Evolutionary conservation across 2,888 invertebrate species (phyloP).

Genomic region (Mythimna vitellina): DNA sequence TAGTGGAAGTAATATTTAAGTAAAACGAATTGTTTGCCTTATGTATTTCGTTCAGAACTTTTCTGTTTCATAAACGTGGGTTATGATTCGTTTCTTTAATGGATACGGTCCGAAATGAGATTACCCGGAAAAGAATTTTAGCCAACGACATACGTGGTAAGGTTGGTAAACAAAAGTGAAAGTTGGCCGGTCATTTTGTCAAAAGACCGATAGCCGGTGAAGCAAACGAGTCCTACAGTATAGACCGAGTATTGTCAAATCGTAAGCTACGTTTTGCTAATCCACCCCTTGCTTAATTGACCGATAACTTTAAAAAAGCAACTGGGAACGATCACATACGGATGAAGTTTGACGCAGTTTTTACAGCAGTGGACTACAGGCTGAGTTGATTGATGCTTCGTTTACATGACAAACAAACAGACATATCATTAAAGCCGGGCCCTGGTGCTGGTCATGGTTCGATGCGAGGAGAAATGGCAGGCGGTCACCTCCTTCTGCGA

Average conservation of each 20-base stretch:
- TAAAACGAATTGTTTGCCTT: constrained; percentile 2
- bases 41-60: constrained; percentile 21
- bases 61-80: background rate
- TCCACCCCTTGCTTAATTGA: background rate
- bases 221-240: background rate
- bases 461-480: too few species aligned
- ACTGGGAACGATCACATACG: too few species aligned
- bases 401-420: background rate
- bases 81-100: background rate
- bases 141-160: too few species aligned
- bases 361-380: too few species aligned
- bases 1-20: constrained; percentile 16
- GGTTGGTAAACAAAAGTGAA: background rate
- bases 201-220: background rate
- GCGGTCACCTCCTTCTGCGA: too few species aligned
- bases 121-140: background rate
- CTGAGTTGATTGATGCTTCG: background rate
- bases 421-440: background rate
- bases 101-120: too few species aligned
- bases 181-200: background rate
- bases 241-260: background rate
- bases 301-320: background rate
- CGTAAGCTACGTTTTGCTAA: background rate
- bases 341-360: too few species aligned
- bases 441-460: too few species aligned